Percentiles rank a stretch among this genome's conserved stretches.
Conservation (phyloP, 2,113 vertebrate species). For the Psilopogon haemacephalus region DNA sequence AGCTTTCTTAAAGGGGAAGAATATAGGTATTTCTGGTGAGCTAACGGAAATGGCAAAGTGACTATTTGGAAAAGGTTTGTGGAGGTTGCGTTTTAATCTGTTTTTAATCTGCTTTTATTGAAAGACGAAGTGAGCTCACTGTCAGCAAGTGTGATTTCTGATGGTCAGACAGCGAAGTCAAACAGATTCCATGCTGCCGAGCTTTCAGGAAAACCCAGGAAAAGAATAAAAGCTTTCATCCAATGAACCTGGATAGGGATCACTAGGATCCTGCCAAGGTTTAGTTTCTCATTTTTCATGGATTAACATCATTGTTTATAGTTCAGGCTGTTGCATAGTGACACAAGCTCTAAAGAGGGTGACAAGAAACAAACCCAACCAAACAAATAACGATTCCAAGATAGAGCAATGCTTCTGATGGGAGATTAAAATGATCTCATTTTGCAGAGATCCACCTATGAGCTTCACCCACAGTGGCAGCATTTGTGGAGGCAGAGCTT, state of each 20-base stretch:
- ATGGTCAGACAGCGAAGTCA: background rate
- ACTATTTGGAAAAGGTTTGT: background rate
- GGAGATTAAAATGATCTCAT: background rate
- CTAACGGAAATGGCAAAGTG: background rate
- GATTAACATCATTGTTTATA: slow-evolving; percentile 44
- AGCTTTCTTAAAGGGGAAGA: background rate
- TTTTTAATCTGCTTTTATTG: background rate
- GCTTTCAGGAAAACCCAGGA: background rate
- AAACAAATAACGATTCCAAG: slow-evolving; percentile 23
- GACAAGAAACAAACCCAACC: slow-evolving; percentile 18
- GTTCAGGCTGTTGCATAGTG: slow-evolving; percentile 38
- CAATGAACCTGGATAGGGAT: background rate
- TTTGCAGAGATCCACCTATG: background rate
- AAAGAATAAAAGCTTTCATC: background rate
- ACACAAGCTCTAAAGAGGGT: background rate
- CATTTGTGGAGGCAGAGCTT: background rate
- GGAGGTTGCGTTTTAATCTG: background rate
- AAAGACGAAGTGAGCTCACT: background rate
- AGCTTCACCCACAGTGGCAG: background rate
- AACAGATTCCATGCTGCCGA: background rate
- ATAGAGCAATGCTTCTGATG: background rate
- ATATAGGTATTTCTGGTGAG: background rate
- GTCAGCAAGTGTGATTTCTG: background rate
- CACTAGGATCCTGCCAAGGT: background rate
- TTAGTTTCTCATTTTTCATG: slow-evolving; percentile 45